These are phyloP conservation scores for Eumerus sabulonum DNA, from an alignment of 2,888 invertebrate species.

Conservation along the genomic window DNA sequence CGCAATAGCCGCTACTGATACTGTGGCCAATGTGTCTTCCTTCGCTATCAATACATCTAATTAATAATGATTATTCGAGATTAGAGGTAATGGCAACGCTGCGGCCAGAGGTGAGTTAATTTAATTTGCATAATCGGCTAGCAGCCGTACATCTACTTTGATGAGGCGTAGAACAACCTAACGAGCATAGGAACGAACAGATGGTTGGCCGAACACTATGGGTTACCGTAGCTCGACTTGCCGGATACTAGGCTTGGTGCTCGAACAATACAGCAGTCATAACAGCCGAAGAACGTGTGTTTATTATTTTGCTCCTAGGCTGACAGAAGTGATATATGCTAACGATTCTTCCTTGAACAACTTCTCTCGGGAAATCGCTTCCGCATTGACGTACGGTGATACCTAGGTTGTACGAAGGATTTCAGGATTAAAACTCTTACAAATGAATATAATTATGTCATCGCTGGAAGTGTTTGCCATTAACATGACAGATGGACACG, in stretches of 20 bases:
- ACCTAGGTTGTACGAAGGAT: background rate
- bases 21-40: too few species aligned
- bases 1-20: too few species aligned
- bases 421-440: conserved; percentile 13
- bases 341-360: conserved; percentile 16
- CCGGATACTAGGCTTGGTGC: too few species aligned
- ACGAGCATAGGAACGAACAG: too few species aligned
- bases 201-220: conserved; percentile 58
- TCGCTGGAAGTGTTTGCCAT: conserved; percentile 58
- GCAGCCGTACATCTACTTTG: conserved; percentile 45
- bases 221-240: conserved; percentile 29
- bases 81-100: conserved; percentile 53
- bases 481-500: conserved; percentile 32
- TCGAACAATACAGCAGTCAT: conserved; percentile 11
- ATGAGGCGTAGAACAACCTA: conserved; percentile 14
- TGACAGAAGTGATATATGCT: conserved; percentile 24
- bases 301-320: conserved; percentile 55
- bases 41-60: conserved; percentile 53
- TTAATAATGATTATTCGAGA: conserved; percentile 66
- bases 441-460: conserved; percentile 42
- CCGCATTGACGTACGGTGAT: conserved; percentile 30
- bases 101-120: conserved; percentile 39
- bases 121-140: conserved; percentile 62
- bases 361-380: conserved; percentile 50
- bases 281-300: conserved; percentile 45